Percentiles rank a stretch among this genome's conserved stretches.
Evolutionary conservation across 2,888 invertebrate species (phyloP).

Genomic region (Fragum whitleyi): DNA sequence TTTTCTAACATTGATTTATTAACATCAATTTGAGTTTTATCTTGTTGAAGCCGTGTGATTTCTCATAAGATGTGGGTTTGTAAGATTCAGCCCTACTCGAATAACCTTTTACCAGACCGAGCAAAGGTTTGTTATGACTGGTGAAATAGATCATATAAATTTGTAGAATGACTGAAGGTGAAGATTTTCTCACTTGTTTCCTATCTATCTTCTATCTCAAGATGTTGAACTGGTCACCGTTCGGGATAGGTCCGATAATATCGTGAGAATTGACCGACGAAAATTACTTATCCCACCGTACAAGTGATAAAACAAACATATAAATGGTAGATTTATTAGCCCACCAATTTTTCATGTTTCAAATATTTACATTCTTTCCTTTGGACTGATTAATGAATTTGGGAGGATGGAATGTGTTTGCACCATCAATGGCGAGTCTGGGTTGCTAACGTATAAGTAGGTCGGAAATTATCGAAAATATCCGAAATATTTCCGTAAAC

Average conservation of each 20-base stretch:
- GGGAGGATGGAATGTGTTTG: background rate
- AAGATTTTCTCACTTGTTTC: background rate
- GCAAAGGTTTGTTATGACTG: background rate
- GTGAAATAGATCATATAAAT: background rate
- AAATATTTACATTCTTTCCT: slow-evolving; percentile 41
- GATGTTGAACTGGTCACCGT: slow-evolving; percentile 14
- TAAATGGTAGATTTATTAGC: slow-evolving; percentile 34
- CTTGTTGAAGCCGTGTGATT: too few species aligned
- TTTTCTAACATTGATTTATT: too few species aligned
- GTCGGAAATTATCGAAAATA: background rate
- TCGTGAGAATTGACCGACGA: slow-evolving; percentile 49
- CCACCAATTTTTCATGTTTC: slow-evolving; percentile 42
- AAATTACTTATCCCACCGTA: slow-evolving; percentile 31
- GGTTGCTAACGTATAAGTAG: background rate
- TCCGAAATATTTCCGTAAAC: background rate
- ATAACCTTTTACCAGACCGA: too few species aligned
- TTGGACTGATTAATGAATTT: slow-evolving; percentile 18
- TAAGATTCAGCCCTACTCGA: too few species aligned
- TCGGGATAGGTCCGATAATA: slow-evolving; percentile 9
- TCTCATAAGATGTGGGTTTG: too few species aligned
- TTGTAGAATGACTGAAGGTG: background rate
- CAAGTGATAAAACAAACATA: slow-evolving; percentile 47
- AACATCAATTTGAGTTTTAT: too few species aligned
- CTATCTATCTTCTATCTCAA: slow-evolving; percentile 6
- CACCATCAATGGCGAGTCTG: slow-evolving; percentile 17